Conservation (phyloP, 2,888 invertebrate species). For the Rhagophthalmus giganteus region DNA sequence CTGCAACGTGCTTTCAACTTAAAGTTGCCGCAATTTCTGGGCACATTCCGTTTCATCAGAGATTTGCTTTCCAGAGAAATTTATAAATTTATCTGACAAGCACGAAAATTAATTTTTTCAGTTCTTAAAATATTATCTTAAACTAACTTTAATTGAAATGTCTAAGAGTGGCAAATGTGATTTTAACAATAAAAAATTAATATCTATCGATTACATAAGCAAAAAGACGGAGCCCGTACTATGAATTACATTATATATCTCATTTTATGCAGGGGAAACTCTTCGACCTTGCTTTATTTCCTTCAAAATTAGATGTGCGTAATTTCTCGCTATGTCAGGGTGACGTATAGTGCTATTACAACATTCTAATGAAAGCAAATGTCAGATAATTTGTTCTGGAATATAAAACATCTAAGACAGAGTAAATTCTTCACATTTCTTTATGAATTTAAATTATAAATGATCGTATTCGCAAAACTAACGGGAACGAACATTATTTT, state of each 20-base stretch:
- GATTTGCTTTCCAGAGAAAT: conserved; percentile 1
- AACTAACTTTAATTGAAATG: neutral
- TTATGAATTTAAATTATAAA: neutral
- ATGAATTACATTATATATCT: conserved; percentile 21
- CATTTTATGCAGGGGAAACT: conserved; percentile 20
- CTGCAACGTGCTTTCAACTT: conserved; percentile 34
- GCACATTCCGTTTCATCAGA: conserved; percentile 15
- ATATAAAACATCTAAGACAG: conserved; percentile 11
- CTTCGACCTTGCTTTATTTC: conserved; percentile 27
- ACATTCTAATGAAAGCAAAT: conserved; percentile 22
- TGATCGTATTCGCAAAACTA: too few species aligned
- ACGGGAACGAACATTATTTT: too few species aligned
- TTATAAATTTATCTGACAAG: neutral
- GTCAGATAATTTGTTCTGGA: conserved; percentile 18
- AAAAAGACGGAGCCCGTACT: too few species aligned
- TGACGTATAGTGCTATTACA: conserved; percentile 32
- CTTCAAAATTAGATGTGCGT: conserved; percentile 27
- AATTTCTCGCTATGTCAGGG: conserved; percentile 27
- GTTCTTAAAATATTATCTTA: neutral
- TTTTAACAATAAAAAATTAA: neutral
- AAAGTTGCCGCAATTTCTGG: conserved; percentile 33
- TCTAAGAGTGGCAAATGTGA: neutral
- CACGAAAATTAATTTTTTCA: neutral
- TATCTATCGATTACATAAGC: too few species aligned
- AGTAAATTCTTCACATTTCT: neutral